Base-by-base conservation (phyloP, 2,113 vertebrate genomes). In the Geococcyx californianus region DNA sequence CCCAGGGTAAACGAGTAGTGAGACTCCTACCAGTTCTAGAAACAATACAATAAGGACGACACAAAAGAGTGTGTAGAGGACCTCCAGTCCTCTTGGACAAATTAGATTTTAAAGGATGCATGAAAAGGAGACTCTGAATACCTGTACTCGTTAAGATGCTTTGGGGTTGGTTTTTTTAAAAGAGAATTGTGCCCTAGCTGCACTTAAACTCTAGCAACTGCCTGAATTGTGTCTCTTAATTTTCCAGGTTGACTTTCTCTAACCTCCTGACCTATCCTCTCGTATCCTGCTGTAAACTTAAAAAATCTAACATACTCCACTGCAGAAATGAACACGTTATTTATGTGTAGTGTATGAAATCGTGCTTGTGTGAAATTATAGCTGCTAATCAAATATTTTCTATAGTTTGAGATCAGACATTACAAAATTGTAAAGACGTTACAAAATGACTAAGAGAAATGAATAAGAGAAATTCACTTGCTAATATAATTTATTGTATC, bases 61-160 rank as follows among this genome's bases (percentile, higher is more conserved):
- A 34, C 59, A 51, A 87, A 90, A 38, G 3, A 49, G 17, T 6
- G 20, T 56, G 63, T 45, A 77, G 55, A 54, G 16, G 38, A 58
- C 7, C 40, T 83, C 58, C 42, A 47, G 52, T 87, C 81, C 74
- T 90, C 0, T 56, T 1, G 25, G 64, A 36, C 47, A 90, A 58
- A 89, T 81, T 87, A 36, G 14, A 28, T 74, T 77, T 79, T 63
- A 92, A 56, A 92, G 49, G 67, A 83, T 13, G 6, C 63, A 34
- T 90, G 38, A 93, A 94, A 87, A 54, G 3, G 31, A 77, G 34
- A 40, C 58, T 90, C 31, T 87, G 87, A 94, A 84, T 91, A 69
- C 69, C n/a, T 82, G 21, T 58, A 34, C 45, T 93, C 13, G 0
- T 84, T 91, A 77, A 82, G 42, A 54, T 45, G 52, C 74, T 58